Percentiles rank a stretch among this genome's conserved stretches.
Evolutionary conservation across 1,140 invertebrate genomes (phyloP).

Genomic region (Lucilia sericata): DNA sequence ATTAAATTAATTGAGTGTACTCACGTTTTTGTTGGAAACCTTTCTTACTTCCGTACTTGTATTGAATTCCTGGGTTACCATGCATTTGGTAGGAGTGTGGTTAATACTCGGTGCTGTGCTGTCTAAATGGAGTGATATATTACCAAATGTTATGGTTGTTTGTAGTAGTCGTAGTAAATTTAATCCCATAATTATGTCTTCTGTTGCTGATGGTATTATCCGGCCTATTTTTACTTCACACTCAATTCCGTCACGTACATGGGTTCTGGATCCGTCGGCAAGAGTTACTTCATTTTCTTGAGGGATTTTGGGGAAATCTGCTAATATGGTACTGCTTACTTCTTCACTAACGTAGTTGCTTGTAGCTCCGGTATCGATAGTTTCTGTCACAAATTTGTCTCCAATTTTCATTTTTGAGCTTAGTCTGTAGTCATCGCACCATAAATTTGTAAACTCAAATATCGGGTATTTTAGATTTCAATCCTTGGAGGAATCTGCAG

Average conservation of each 20-base stretch:
- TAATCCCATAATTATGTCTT: not conserved
- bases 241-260: not conserved
- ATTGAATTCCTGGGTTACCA: too few species aligned
- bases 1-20: too few species aligned
- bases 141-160: not conserved
- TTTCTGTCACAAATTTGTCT: not conserved
- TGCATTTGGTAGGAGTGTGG: too few species aligned
- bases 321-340: not conserved
- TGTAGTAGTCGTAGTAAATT: slow-evolving; percentile 5
- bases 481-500: not conserved
- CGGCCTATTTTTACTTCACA: not conserved
- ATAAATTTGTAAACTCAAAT: too few species aligned
- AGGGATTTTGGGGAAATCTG: not conserved
- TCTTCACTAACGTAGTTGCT: not conserved
- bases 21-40: too few species aligned
- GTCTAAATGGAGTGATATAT: not conserved
- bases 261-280: not conserved
- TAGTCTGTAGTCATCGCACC: not conserved
- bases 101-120: too few species aligned
- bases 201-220: not conserved
- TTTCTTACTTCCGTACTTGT: too few species aligned
- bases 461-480: not conserved
- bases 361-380: slow-evolving; percentile 7
- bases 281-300: not conserved
- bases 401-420: not conserved